Base-by-base conservation (phyloP, 2,888 invertebrate species). In the Synergus japonicus region DNA sequence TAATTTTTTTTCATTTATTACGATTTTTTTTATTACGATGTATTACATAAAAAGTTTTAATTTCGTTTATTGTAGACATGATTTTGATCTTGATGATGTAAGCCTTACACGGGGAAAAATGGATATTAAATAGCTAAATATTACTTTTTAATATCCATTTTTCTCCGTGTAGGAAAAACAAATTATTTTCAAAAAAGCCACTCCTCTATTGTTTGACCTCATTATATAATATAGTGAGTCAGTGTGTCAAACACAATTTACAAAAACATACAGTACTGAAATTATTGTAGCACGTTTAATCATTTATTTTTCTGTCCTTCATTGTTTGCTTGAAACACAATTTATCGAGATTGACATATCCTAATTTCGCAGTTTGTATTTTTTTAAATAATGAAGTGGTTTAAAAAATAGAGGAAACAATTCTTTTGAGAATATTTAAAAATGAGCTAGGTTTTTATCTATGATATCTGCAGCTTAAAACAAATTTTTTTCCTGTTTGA, bases 51-150 rank as follows among this genome's bases (percentile, higher is more conserved):
- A 8, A 18, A 69, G 22, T 15, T 49, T 46, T 29, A 46, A 29
- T 46, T 18, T n/a, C n/a, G 13, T 10, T 65, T 65, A 49, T 49
- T 73, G n/a, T 4, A 41, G 37, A 10, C 12, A 9, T 12, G 10
- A 54, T n/a, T 73, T 54, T n/a, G 41, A 73, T 73, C n/a, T 54
- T 10, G 10, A 46, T 49, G 29, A 69, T n/a, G 54, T 73, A 54
- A 49, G 49, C n/a, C 8, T n/a, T 29, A n/a, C n/a, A n/a, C n/a
- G n/a, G n/a, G n/a, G n/a, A n/a, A n/a, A n/a, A n/a, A n/a, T n/a
- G n/a, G n/a, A n/a, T n/a, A n/a, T n/a, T n/a, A n/a, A n/a, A n/a
- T n/a, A n/a, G n/a, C n/a, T n/a, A n/a, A n/a, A n/a, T n/a, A n/a
- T n/a, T n/a, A n/a, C n/a, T n/a, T n/a, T n/a, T n/a, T n/a, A n/a